Evolutionary conservation across 2,797 vertebrate genomes (phyloP), one percentile per base, ranked within the genome.

Genomic region (Sebastes nivosus): DNA sequence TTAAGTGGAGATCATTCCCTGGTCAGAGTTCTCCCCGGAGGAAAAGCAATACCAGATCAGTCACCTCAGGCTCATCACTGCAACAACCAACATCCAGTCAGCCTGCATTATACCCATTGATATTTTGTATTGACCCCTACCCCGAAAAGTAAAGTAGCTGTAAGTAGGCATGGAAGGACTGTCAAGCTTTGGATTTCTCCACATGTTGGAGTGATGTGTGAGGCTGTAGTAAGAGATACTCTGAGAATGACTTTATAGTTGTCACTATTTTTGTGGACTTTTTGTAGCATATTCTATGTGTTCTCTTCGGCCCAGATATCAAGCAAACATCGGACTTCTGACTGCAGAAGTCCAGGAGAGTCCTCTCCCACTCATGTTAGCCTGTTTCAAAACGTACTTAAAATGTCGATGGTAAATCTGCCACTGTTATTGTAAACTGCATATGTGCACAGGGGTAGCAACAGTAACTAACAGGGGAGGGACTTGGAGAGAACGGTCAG

Each of bases 1-100:
- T 96, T 96, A 86, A 84, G 29, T 13, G 75, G 78, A 91, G 89
- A 86, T 96, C 96, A 96, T 92, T 78, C 69, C 84, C 94, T 95
- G 95, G 95, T 96, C 96, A 96, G 92, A 95, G 94, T 82, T 75
- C 22, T 85, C 85, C 94, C 93, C 82, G 1, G 77, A 87, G 82
- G 91, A 87, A 84, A 38, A 86, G 79, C 95, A 96, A 95, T 96
- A 96, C 96, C 96, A 96, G 95, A 65, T 96, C 95, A 95, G 90
- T 88, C 87, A 88, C 71, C 70, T 87, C 63, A 3, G 72, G 30
- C 91, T 96, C 96, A 96, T 96, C 96, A 96, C 67, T 8, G 95
- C 95, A 93, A 14, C 4, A 5, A 75, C 34, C 29, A 54, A 55
- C 63, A 34, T 2, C 3, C 34, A 58, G 14, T 8, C 57, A 72